Evolutionary conservation across 37 sponge, comb jelly and placozoan species (phyloP).

Genomic region (Geodia barretti): DNA sequence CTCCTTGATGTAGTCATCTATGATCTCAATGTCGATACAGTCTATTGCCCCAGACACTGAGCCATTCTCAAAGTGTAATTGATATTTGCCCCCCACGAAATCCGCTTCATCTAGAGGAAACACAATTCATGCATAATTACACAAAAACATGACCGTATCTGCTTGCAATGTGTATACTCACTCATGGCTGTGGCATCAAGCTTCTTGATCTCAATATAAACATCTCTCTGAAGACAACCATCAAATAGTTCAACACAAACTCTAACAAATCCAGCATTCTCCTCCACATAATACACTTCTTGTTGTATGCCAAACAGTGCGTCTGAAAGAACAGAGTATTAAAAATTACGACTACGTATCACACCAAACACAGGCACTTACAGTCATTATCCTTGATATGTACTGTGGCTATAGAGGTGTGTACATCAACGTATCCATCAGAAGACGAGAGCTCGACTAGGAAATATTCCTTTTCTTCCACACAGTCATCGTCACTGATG

Average conservation of each 20-base stretch:
- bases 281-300: background rate
- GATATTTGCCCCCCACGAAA: background rate
- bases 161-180: too few species aligned
- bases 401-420: background rate
- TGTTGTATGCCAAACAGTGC: background rate
- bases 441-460: background rate
- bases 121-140: too few species aligned
- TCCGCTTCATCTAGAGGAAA: background rate
- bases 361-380: too few species aligned
- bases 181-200: background rate
- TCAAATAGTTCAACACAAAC: background rate
- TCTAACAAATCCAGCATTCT: background rate
- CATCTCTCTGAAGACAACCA: background rate
- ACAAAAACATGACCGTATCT: too few species aligned
- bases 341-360: too few species aligned
- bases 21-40: background rate
- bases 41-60: background rate
- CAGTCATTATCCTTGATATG: background rate
- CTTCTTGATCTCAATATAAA: background rate
- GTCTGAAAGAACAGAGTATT: too few species aligned
- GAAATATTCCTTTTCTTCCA: background rate
- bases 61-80: background rate
- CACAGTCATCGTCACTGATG: background rate
- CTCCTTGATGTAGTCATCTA: background rate
- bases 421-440: background rate